Conservation (phyloP, 2,888 invertebrate species). For the Ophonus ardosiacus region DNA sequence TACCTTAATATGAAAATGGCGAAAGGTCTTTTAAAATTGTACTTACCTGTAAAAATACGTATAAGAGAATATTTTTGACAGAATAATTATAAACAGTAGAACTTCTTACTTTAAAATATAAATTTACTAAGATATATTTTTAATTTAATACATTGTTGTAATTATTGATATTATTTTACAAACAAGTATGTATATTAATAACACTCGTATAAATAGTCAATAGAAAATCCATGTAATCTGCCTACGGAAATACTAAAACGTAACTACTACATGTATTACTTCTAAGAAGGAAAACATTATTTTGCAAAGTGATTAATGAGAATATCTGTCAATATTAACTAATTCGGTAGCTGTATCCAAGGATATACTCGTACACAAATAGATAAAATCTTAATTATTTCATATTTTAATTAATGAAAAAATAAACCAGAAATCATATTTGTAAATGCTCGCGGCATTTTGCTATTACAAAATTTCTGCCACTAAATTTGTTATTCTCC, state of each 20-base stretch:
- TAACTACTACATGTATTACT: background rate
- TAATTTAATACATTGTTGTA: background rate
- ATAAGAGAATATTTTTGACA: too few relatives aligned
- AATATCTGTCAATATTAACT: conserved; percentile 30
- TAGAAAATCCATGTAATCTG: background rate
- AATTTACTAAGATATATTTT: background rate
- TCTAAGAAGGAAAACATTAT: conserved; percentile 5
- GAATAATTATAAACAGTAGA: too few relatives aligned
- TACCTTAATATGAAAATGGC: too few relatives aligned
- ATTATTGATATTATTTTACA: background rate
- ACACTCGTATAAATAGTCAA: background rate
- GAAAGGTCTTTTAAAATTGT: too few relatives aligned
- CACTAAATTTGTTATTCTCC: background rate
- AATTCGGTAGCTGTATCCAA: conserved; percentile 15
- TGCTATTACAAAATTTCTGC: conserved; percentile 4
- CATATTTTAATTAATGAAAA: conserved; percentile 28
- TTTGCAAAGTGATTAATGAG: conserved; percentile 22
- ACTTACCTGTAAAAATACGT: too few relatives aligned
- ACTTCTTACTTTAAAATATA: too few relatives aligned
- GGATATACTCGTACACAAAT: conserved; percentile 1
- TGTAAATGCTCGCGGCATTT: background rate
- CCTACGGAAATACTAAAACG: background rate
- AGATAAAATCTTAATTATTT: conserved; percentile 23
- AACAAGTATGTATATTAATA: background rate
- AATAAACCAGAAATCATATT: conserved; percentile 28